Conservation (phyloP, 2,113 vertebrate species). For the Aspiorhynchus laticeps region DNA sequence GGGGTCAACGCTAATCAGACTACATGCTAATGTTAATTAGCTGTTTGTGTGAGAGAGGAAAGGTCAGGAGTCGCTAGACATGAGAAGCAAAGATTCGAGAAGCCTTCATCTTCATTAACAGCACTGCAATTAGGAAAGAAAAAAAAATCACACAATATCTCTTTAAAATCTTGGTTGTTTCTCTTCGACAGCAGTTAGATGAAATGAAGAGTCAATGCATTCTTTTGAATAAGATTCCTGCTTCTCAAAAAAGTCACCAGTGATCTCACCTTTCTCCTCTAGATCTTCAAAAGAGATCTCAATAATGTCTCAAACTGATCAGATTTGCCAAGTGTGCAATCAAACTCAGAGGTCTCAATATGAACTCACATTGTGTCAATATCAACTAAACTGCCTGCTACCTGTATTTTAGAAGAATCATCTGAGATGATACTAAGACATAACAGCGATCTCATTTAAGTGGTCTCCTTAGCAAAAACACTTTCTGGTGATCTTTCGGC, state of each 20-base stretch:
- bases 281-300: background rate
- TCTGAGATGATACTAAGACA: background rate
- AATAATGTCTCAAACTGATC: background rate
- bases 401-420: background rate
- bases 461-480: too few species aligned
- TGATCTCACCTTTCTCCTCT: background rate
- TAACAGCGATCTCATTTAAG: background rate
- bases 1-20: background rate
- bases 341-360: too few species aligned
- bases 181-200: background rate
- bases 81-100: background rate
- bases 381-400: too few species aligned
- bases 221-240: background rate
- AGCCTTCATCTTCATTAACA: slow-evolving; percentile 10
- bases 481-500: background rate
- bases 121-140: background rate
- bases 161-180: background rate
- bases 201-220: background rate
- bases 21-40: slow-evolving; percentile 15
- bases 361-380: too few species aligned
- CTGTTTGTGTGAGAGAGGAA: background rate
- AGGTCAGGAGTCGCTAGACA: background rate
- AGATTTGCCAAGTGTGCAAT: too few species aligned
- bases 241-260: background rate
- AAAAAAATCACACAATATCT: background rate